phyloP scores from a whole-genome alignment of 2,888 invertebrate species.

The Zaprionus obscuricornis region DNA sequence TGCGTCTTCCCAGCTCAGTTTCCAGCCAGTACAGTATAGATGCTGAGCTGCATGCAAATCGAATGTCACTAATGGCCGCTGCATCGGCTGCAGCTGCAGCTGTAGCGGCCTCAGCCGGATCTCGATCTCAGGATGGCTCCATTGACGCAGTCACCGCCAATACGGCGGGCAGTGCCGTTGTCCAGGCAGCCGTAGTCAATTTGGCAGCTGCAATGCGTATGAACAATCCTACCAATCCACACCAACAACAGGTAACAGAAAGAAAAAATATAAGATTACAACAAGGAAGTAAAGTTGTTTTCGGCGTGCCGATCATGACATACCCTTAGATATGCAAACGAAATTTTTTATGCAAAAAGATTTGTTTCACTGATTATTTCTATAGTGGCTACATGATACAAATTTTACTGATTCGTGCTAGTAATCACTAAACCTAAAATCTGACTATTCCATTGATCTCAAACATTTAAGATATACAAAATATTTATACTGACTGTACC shows the following conservation, averaged over 20 bases:
- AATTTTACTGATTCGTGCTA: no score
- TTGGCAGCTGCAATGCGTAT: constrained; percentile 91
- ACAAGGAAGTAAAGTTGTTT: no score
- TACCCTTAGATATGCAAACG: no score
- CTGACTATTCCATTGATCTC: neutral
- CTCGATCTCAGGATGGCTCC: constrained; percentile 43
- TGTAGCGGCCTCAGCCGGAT: constrained; percentile 66
- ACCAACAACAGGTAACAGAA: constrained; percentile 58
- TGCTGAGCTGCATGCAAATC: constrained; percentile 84
- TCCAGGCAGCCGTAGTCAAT: constrained; percentile 90
- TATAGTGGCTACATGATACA: no score
- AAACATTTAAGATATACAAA: neutral
- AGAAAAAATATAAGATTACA: no score
- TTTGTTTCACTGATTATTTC: no score
- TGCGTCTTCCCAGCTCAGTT: constrained; percentile 84
- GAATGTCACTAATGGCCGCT: constrained; percentile 89
- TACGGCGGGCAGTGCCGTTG: constrained; percentile 84
- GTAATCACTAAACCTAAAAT: no score
- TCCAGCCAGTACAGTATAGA: constrained; percentile 88
- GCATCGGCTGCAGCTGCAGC: constrained; percentile 78
- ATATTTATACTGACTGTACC: no score
- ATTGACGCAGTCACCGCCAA: constrained; percentile 84
- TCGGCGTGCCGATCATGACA: neutral
- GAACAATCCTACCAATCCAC: constrained; percentile 73
- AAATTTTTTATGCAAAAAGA: no score